phyloP scores from a whole-genome alignment of 2,888 invertebrate species.

The Taphrorychus bicolor region DNA sequence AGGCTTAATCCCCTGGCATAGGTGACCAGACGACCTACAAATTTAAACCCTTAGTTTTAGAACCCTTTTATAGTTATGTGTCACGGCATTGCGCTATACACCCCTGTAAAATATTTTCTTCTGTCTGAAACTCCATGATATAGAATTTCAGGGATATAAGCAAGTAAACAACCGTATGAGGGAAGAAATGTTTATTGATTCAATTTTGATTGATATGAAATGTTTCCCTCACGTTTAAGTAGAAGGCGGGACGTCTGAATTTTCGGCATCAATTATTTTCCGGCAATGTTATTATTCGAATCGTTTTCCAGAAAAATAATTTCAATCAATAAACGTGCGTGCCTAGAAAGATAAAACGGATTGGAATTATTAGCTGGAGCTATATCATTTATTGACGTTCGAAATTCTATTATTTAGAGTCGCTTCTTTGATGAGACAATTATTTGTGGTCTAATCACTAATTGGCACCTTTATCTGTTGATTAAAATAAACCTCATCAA shows the following conservation, averaged over 20 bases:
- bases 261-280: background rate
- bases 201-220: no score
- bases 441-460: background rate
- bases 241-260: no score
- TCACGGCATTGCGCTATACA: conserved; percentile 42
- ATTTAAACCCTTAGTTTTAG: conserved; percentile 21
- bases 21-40: conserved; percentile 26
- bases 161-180: no score
- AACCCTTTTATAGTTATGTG: conserved; percentile 41
- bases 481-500: no score
- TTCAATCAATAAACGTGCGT: conserved; percentile 11
- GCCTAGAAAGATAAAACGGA: background rate
- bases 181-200: no score
- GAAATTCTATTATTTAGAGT: conserved; percentile 2
- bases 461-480: background rate
- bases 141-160: no score
- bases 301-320: background rate
- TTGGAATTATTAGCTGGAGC: background rate
- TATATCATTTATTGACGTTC: conserved; percentile 1
- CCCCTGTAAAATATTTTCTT: conserved; percentile 21
- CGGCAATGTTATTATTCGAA: background rate
- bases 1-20: background rate
- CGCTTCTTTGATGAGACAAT: background rate
- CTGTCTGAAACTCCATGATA: background rate
- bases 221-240: no score